Percentiles rank a stretch among this genome's conserved stretches.
Conservation (phyloP, 2,113 vertebrate species). For the Gambusia holbrooki region DNA sequence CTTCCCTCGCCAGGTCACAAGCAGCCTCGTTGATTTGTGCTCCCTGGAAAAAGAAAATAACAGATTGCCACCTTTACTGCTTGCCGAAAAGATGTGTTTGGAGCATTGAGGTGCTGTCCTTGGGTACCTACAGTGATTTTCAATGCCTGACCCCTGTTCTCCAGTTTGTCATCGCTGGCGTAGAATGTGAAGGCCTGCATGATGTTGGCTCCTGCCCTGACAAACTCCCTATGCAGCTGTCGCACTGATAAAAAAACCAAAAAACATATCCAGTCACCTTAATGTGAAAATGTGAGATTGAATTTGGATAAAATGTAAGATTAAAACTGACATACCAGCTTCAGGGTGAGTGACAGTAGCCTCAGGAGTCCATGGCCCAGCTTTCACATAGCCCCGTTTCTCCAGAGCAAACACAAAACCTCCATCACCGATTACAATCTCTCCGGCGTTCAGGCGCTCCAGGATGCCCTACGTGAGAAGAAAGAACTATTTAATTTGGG, state of each 20-base stretch:
- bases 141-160: constrained; percentile 94
- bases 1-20: constrained; percentile 92
- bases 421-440: constrained; percentile 95
- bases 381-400: constrained; percentile 96
- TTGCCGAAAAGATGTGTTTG: constrained; percentile 67
- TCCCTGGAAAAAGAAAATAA: constrained; percentile 72
- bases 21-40: constrained; percentile 95
- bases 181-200: constrained; percentile 99
- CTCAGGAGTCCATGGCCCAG: constrained; percentile 97
- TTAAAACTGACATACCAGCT: constrained; percentile 82
- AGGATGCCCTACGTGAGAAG: constrained; percentile 67
- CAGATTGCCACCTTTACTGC: not conserved
- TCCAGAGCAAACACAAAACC: constrained; percentile 97
- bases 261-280: not conserved
- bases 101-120: constrained; percentile 15
- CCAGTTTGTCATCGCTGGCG: constrained; percentile 97
- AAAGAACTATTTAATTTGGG: not conserved
- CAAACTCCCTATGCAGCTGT: constrained; percentile 96
- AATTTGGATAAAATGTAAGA: not conserved
- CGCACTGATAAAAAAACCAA: constrained; percentile 79
- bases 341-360: constrained; percentile 91
- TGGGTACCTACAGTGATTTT: constrained; percentile 84
- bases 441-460: constrained; percentile 89
- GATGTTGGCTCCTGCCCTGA: constrained; percentile 90
- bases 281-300: not conserved